phyloP scores from a whole-genome alignment of 2,113 vertebrate genomes.

The Cettia cetti region DNA sequence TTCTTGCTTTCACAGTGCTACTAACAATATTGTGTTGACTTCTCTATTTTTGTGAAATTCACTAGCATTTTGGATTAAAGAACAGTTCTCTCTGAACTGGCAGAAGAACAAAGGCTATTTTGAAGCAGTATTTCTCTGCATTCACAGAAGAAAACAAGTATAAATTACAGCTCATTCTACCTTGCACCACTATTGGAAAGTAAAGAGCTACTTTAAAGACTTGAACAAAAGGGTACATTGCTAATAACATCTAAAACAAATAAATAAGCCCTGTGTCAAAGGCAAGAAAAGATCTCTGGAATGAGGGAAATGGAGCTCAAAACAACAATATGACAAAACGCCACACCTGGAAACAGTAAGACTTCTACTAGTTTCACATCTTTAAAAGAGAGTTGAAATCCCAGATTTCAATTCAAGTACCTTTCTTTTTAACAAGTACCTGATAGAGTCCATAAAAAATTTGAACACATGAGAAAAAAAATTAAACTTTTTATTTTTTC shows the following conservation, averaged over 20 bases:
- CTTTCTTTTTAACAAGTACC: neutral
- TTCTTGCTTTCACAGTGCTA: neutral
- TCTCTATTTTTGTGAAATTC: neutral
- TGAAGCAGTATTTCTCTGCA: neutral
- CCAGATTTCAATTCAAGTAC: neutral
- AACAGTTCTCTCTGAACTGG: neutral
- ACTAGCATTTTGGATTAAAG: neutral
- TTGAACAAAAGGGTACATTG: neutral
- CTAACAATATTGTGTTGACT: neutral
- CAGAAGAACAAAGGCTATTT: neutral
- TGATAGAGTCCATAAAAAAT: neutral
- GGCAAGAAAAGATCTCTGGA: neutral
- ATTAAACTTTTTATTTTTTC: neutral
- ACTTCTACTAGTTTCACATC: neutral
- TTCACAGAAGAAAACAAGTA: neutral
- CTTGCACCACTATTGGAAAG: neutral
- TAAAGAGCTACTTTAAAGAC: neutral
- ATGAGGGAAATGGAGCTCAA: neutral
- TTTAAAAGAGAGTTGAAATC: neutral
- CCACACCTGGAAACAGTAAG: neutral
- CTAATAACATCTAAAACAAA: neutral
- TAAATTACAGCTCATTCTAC: neutral
- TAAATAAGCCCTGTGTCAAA: neutral
- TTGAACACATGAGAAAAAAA: neutral
- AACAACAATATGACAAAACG: neutral